Conservation (phyloP, 2,113 vertebrate genomes). For the Oophaga pumilio region DNA sequence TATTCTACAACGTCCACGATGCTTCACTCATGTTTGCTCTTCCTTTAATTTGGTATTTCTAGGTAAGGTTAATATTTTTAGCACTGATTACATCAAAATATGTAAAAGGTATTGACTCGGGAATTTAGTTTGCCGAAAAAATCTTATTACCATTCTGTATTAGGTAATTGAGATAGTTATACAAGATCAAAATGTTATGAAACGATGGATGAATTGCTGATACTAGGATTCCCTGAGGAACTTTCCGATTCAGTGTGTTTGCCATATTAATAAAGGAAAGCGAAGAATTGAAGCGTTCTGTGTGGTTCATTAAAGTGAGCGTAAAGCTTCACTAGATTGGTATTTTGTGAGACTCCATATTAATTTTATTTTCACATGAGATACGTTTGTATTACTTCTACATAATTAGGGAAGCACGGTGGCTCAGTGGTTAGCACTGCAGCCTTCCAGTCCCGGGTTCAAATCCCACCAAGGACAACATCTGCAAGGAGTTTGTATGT, state of each 20-base stretch:
- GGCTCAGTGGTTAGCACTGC: no score
- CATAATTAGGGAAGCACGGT: no score
- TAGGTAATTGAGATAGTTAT: constrained; percentile 47
- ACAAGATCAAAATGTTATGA: constrained; percentile 52
- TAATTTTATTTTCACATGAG: not conserved
- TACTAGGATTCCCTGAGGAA: constrained; percentile 22
- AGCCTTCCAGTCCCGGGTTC: no score
- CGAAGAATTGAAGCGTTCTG: constrained; percentile 7
- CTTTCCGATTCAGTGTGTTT: constrained; percentile 24
- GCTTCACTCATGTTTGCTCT: not conserved
- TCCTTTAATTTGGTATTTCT: not conserved
- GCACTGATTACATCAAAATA: constrained; percentile 12
- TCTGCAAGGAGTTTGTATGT: no score
- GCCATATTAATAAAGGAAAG: constrained; percentile 36
- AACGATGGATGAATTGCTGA: constrained; percentile 23
- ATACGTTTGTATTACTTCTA: not conserved
- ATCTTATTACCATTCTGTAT: constrained; percentile 28
- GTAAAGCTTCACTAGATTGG: not conserved
- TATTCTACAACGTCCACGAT: not conserved
- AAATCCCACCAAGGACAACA: no score
- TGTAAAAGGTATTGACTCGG: constrained; percentile 26
- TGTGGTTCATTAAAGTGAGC: constrained; percentile 37
- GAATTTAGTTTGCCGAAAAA: not conserved
- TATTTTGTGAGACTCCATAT: not conserved
- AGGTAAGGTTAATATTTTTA: constrained; percentile 42